Conservation (phyloP, 1,140 invertebrate genomes). For the Drosophila varians region DNA sequence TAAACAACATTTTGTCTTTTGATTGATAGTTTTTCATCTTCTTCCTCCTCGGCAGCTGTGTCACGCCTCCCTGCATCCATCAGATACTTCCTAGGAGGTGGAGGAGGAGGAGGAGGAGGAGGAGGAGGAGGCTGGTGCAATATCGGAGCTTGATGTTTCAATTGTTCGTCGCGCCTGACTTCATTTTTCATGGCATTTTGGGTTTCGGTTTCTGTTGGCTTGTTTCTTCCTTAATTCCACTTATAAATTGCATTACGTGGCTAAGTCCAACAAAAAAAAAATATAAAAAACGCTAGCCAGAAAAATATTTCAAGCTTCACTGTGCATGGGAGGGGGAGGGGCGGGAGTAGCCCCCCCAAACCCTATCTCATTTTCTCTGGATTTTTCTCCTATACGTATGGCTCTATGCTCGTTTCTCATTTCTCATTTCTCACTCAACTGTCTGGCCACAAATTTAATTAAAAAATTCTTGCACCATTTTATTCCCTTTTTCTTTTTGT, state of each 20-base stretch:
- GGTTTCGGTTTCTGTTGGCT: slow-evolving; percentile 18
- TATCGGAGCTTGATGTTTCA: slow-evolving; percentile 53
- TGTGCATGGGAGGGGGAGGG: slow-evolving; percentile 52
- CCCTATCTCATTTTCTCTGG: slow-evolving; percentile 8
- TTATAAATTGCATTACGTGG: slow-evolving; percentile 78
- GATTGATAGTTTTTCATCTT: slow-evolving; percentile 74
- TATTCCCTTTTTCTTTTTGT: slow-evolving; percentile 35
- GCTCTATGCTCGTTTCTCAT: slow-evolving; percentile 15
- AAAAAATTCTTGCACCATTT: slow-evolving; percentile 79
- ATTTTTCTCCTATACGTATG: slow-evolving; percentile 11
- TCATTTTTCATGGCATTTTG: slow-evolving; percentile 70
- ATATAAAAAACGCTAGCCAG: too few species aligned
- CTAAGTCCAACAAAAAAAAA: slow-evolving; percentile 15
- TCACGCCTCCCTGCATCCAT: slow-evolving; percentile 30
- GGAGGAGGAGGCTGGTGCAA: too few species aligned
- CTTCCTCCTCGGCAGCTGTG: slow-evolving; percentile 29
- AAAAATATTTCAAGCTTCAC: slow-evolving; percentile 62
- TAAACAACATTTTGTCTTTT: slow-evolving; percentile 73
- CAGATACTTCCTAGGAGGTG: slow-evolving; percentile 13
- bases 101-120: too few species aligned
- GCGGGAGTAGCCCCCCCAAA: too few species aligned
- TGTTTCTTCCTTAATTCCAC: slow-evolving; percentile 52
- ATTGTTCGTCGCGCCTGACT: slow-evolving; percentile 68
- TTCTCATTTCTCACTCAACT: slow-evolving; percentile 74
- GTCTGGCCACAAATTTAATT: slow-evolving; percentile 79